Evolutionary conservation across 2,888 invertebrate genomes (phyloP).

Genomic region (Ichneumoninae sp.): DNA sequence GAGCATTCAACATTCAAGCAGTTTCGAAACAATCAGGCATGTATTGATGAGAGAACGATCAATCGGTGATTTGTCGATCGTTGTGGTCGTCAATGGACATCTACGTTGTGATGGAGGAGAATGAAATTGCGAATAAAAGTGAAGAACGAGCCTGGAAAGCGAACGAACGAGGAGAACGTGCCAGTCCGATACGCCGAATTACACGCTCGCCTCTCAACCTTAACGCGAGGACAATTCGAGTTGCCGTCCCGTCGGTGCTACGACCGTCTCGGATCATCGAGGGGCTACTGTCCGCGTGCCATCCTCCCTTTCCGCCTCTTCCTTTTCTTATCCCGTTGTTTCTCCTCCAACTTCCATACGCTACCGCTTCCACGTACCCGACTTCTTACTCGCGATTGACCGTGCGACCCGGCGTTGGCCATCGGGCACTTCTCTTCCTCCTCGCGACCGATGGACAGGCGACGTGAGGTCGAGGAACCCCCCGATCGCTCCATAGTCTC

Average conservation of each 20-base stretch:
- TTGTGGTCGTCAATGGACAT: constrained; percentile 1
- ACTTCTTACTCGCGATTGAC: constrained; percentile 34
- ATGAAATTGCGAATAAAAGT: constrained; percentile 27
- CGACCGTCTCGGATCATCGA: constrained; percentile 52
- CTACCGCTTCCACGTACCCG: constrained; percentile 17
- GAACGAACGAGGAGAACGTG: constrained; percentile 55
- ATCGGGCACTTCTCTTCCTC: constrained; percentile 47
- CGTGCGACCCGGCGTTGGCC: constrained; percentile 47
- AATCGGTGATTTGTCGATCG: not conserved
- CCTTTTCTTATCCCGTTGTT: constrained; percentile 5
- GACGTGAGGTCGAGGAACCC: constrained; percentile 14
- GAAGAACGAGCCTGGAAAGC: not conserved
- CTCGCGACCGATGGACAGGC: constrained; percentile 21
- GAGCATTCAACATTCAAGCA: not conserved
- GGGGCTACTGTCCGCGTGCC: constrained; percentile 52
- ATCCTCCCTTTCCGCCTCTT: constrained; percentile 40
- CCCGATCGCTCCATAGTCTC: not conserved
- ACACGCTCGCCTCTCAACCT: constrained; percentile 70
- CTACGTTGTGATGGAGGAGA: constrained; percentile 25
- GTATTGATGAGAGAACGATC: not conserved
- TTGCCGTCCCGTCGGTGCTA: constrained; percentile 40
- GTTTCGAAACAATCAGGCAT: not conserved
- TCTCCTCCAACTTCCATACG: not conserved
- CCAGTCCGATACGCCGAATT: constrained; percentile 72
- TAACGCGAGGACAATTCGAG: constrained; percentile 72